Evolutionary conservation across 2,888 invertebrate genomes (phyloP), one percentile per base, ranked within the genome.

Genomic region (Rotaria sp.): DNA sequence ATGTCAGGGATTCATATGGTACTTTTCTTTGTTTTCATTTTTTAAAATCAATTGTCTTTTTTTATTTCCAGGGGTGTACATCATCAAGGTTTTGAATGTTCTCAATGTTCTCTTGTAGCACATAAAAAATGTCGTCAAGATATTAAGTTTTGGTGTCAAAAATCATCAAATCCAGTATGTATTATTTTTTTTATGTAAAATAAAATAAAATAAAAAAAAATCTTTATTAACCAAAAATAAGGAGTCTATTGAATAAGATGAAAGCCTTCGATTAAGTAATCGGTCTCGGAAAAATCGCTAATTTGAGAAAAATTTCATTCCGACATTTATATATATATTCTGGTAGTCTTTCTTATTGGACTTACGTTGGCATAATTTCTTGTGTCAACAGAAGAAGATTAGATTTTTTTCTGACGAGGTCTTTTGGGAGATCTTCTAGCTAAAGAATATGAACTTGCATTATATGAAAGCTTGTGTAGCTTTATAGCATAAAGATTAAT

Each of bases 11-110:
- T 80, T 80, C n/a, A 45, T 80, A 1, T 80, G 80, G 80, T 80
- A 80, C n/a, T 10, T 26, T 15, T 21, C 15, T 41, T 15, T 52
- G 0, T 52, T 24, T 52, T 10, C 45, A 24, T 24, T n/a, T 1
- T 45, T n/a, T 13, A 15, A 5, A 41, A 3, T 11, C 5, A 41
- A 5, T 24, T 2, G 0, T 75, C 41, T 1, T 45, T 45, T 24
- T 24, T 52, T 52, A 24, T 52, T 10, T 15, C 24, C 52, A 80
- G 80, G 80, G 80, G 80, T n/a, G 10, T 80, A n/a, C 13, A 24
- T 45, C n/a, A 41, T 80, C 80, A 80, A 41, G 80, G 80, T 45
- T 80, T 45, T 45, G 26, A 80, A 80, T 80, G 80, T 35, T 45
- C 45, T n/a, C 24, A 45, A n/a, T 80, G 80, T 15, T n/a, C 26